Evolutionary conservation across 2,797 vertebrate genomes (phyloP), one percentile per base, ranked within the genome.

Genomic region (Sebastes iracundus): DNA sequence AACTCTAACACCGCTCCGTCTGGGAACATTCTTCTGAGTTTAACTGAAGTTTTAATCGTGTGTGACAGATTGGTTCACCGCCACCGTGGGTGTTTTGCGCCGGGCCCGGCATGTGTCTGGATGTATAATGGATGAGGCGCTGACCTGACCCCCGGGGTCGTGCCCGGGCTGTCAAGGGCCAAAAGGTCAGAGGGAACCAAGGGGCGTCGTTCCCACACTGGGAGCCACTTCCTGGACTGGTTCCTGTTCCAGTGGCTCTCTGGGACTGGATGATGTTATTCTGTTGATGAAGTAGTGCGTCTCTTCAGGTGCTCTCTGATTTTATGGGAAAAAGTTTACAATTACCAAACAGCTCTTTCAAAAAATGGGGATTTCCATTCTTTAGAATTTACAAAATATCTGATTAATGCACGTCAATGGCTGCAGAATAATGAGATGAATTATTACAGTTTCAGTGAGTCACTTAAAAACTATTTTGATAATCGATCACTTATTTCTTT

Each of bases 171-270:
- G 30, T 64, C 64, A 49, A 56, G 67, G 60, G 67, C 71, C 69
- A 65, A 75, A 80, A 90, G 90, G 90, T 93, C 85, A 88, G 69
- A 66, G 56, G 76, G 46, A 86, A 86, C 77, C 42, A 22, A 20
- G 72, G 59, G 23, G 75, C 67, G 64, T 61, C n/a, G 66, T 89
- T 92, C 87, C 78, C 89, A 88, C 32, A 79, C 67, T 75, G 61
- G 33, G 71, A 59, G 60, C 33, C 25, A 46, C 49, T 63, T 78
- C 77, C 49, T 55, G 20, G 30, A 11, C 16, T 32, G 61, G 13
- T 69, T 82, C 38, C 69, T 75, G 49, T 62, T 78, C 12, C 42
- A 73, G n/a, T 10, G 13, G 7, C 18, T 66, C 42, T 70, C 33
- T 74, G 46, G 32, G 60, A 70, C 13, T 27, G 20, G 32, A 60